Conservation (phyloP, 2,888 invertebrate genomes). For the Napeogenes inachia region DNA sequence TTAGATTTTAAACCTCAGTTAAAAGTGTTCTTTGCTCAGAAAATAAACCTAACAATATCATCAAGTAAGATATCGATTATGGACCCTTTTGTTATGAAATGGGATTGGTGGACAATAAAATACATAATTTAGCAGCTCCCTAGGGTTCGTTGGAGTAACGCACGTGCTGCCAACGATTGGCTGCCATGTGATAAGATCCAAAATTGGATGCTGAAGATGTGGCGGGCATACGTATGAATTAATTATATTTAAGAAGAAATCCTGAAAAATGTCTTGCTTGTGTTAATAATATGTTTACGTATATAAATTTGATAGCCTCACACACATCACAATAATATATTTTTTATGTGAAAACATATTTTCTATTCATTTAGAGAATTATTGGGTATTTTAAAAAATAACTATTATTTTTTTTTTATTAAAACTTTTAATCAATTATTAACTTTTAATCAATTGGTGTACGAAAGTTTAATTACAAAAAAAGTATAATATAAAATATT, state of each 20-base stretch:
- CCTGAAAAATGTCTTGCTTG: background rate
- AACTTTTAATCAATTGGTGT: too few species aligned
- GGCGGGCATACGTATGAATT: slow-evolving; percentile 30
- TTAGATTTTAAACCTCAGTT: too few species aligned
- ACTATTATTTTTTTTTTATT: too few species aligned
- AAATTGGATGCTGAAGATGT: slow-evolving; percentile 27
- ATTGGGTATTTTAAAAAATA: too few species aligned
- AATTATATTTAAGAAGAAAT: slow-evolving; percentile 18
- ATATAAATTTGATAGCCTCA: too few species aligned
- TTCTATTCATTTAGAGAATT: too few species aligned
- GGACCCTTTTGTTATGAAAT: slow-evolving; percentile 41
- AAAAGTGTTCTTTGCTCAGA: background rate
- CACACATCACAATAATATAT: too few species aligned
- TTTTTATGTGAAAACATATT: too few species aligned
- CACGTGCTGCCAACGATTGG: slow-evolving; percentile 41
- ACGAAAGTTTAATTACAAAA: too few species aligned
- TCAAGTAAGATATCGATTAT: slow-evolving; percentile 33
- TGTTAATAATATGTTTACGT: background rate
- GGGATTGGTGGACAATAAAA: slow-evolving; percentile 43
- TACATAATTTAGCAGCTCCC: slow-evolving; percentile 40
- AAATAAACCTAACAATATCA: background rate
- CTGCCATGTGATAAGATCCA: slow-evolving; percentile 32
- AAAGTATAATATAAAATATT: too few species aligned
- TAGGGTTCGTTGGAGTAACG: slow-evolving; percentile 34
- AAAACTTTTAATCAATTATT: too few species aligned